Base-by-base conservation (phyloP, 2,113 vertebrate genomes). In the Gobio gobio region DNA sequence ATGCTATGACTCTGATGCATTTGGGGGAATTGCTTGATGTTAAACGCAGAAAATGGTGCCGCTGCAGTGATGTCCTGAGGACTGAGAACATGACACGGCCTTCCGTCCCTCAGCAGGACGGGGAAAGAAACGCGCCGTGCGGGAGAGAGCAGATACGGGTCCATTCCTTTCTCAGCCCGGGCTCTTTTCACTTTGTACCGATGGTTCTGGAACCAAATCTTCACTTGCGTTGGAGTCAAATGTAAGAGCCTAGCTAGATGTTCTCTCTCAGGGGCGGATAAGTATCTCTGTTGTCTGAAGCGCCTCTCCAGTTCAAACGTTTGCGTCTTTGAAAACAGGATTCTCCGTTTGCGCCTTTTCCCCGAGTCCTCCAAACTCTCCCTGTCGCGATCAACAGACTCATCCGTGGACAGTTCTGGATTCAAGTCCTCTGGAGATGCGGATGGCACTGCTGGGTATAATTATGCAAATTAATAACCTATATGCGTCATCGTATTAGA, bases 171-270 rank as follows among this genome's bases (percentile, higher is more conserved):
- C 94, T 96, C 96, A 8, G 95, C 95, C 84, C 96, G 92, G 18
- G 95, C 96, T 40, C 94, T 91, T 89, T 96, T 96, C 94, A 95
- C 95, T 89, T 96, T 95, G 89, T 96, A 96, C 85, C 95, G 92
- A 81, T 96, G 95, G 88, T 96, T 96, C 92, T 96, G 95, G 93
- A 96, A 96, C 95, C 95, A 96, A 90, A 96, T 96, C 90, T 96
- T 96, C 75, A 96, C 95, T 90, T 96, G 95, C 29, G 94, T 96
- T 45, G 94, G 95, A 0, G 95, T 96, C 24, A 96, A 94, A 54
- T 94, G 93, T 90, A 96, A 94, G 22, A 95, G 89, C 85, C 91
- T 93, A 36, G 95, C 95, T 87, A 96, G 92, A 89, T 96, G 95
- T 76, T 96, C 95, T 9, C 95, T 90, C 90, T 96, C 95, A 0